A percentile compares a stretch with the other conserved stretches of the same genome.
phyloP scores from a whole-genome alignment of 2,113 vertebrate genomes.

The Pluvialis apricaria region DNA sequence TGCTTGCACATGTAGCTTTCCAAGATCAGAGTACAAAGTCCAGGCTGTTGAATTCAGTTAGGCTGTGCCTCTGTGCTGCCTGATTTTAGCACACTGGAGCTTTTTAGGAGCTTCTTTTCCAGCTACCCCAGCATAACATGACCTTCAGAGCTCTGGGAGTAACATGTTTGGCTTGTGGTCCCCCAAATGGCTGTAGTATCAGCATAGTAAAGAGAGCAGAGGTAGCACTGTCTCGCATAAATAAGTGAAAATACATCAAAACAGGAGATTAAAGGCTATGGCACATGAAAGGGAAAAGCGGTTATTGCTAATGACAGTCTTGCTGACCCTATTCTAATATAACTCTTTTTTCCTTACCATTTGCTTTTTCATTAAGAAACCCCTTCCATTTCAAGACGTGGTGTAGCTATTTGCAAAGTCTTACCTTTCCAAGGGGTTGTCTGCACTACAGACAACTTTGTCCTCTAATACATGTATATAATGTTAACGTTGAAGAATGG shows the following conservation, averaged over 20 bases:
- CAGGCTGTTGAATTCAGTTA: neutral
- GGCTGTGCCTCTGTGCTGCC: neutral
- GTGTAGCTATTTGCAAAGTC: neutral
- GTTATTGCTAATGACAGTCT: neutral
- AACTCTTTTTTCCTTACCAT: neutral
- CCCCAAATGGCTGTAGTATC: neutral
- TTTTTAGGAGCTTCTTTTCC: neutral
- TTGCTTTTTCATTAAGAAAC: neutral
- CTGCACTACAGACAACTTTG: neutral
- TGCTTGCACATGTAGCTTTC: neutral
- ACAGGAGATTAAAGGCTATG: neutral
- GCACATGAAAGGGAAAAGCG: fast-evolving
- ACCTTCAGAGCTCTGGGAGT: neutral
- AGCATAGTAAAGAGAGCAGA: neutral
- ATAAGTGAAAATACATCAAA: neutral
- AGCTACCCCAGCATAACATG: neutral
- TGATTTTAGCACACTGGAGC: neutral
- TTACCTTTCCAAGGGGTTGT: neutral
- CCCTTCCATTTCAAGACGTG: neutral
- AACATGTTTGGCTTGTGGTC: neutral
- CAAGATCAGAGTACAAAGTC: neutral
- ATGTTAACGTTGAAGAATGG: neutral
- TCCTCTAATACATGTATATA: neutral
- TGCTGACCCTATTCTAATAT: neutral
- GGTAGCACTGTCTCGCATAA: neutral